A percentile compares a stretch with the other conserved stretches of the same genome.
Evolutionary conservation across 2,797 vertebrate genomes (phyloP).

Genomic region (Neosalanx taihuensis): DNA sequence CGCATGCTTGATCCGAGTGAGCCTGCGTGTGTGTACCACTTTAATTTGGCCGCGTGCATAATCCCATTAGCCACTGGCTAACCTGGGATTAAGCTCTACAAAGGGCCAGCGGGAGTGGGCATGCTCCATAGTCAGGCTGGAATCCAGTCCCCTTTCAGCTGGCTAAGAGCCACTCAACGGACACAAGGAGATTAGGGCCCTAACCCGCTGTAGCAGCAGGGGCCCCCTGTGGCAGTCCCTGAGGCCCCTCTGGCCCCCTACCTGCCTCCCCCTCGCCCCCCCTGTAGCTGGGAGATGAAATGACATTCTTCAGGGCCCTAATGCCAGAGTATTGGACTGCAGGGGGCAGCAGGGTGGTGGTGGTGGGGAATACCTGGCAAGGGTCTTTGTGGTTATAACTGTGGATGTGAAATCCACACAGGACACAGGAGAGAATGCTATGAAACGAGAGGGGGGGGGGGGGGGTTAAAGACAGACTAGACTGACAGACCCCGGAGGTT

Average conservation of each 20-base stretch:
- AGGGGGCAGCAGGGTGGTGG: neutral
- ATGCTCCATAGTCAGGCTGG: conserved; percentile 1
- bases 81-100: neutral
- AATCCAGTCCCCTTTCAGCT: neutral
- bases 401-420: too few species aligned
- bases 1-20: neutral
- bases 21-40: neutral
- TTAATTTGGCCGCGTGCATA: conserved; percentile 7
- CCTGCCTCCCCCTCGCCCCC: neutral
- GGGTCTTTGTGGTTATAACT: neutral
- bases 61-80: conserved; percentile 14
- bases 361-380: conserved; percentile 31
- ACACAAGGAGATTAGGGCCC: conserved; percentile 15
- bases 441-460: too few species aligned
- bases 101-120: conserved; percentile 5
- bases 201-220: conserved; percentile 31
- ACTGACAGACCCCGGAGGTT: too few species aligned
- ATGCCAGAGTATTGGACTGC: neutral
- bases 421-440: too few species aligned
- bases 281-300: conserved; percentile 34
- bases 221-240: conserved; percentile 40
- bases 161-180: conserved; percentile 16
- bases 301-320: conserved; percentile 12
- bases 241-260: conserved; percentile 21
- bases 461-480: too few species aligned